phyloP scores from a whole-genome alignment of 2,888 invertebrate species.

The Protula sp. region DNA sequence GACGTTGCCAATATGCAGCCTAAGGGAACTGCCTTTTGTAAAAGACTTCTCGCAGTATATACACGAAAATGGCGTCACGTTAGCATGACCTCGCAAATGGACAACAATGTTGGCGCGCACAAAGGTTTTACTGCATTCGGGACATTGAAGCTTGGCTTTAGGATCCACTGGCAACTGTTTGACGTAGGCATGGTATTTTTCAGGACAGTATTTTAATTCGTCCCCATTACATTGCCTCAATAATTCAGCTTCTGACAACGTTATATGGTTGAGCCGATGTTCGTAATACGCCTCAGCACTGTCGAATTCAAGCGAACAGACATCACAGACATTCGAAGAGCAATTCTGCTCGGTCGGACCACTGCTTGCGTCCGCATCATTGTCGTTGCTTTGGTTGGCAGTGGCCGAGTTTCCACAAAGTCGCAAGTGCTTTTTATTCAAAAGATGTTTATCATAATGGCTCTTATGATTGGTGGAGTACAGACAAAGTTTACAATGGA shows the following conservation, averaged over 20 bases:
- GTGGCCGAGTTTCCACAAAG: not conserved
- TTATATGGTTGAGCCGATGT: not conserved
- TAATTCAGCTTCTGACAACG: not conserved
- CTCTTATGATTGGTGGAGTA: not conserved
- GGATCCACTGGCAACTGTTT: not conserved
- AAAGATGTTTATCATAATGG: not conserved
- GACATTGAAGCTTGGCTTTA: not conserved
- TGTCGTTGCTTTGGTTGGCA: no score
- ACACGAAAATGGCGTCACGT: not conserved
- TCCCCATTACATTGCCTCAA: not conserved
- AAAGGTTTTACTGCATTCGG: not conserved
- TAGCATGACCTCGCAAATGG: not conserved
- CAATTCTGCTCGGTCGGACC: not conserved
- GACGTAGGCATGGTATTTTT: not conserved
- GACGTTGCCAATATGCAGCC: no score
- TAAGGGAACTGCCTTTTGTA: not conserved
- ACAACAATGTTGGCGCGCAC: not conserved
- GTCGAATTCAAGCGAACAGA: not conserved
- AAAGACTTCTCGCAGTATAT: not conserved
- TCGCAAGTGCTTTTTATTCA: not conserved
- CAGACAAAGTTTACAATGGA: not conserved
- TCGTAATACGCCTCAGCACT: not conserved
- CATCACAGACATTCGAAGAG: not conserved
- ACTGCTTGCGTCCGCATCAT: not conserved
- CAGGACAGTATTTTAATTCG: not conserved